phyloP scores from a whole-genome alignment of 2,888 invertebrate species.

The Trypoxylon attenuatum region DNA sequence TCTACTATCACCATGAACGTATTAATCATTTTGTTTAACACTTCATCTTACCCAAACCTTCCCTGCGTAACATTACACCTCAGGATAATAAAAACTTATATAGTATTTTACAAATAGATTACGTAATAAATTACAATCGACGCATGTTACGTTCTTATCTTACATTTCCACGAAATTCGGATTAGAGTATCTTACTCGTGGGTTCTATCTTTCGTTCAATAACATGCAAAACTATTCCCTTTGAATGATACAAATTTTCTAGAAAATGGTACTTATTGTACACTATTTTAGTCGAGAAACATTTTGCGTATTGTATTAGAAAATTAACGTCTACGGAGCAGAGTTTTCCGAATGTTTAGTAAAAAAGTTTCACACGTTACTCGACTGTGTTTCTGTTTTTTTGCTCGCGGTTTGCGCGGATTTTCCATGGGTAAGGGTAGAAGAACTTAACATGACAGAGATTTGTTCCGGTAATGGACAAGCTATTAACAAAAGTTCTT shows the following conservation, averaged over 20 bases:
- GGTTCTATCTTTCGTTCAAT: not conserved
- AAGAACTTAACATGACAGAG: conserved; percentile 89
- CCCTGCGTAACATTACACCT: too few species aligned
- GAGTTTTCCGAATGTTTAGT: too few species aligned
- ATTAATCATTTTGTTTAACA: too few species aligned
- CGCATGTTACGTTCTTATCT: not conserved
- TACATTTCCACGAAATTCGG: not conserved
- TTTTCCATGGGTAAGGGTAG: conserved; percentile 77
- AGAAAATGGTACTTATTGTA: conserved; percentile 13
- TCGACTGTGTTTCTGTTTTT: conserved; percentile 17
- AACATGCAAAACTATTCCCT: not conserved
- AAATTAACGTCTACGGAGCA: too few species aligned
- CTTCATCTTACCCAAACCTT: too few species aligned
- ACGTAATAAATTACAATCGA: conserved; percentile 2
- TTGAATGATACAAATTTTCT: too few species aligned
- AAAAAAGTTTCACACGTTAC: too few species aligned
- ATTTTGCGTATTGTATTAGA: too few species aligned
- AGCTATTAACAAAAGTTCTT: conserved; percentile 88
- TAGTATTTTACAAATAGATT: not conserved
- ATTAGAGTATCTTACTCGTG: too few species aligned
- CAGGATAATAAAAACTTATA: conserved; percentile 18
- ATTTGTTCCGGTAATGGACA: conserved; percentile 96
- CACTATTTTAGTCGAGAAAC: conserved; percentile 12
- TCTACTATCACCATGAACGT: too few species aligned
- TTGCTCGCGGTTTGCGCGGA: conserved; percentile 12